Evolutionary conservation across 2,888 invertebrate species (phyloP), one percentile per base, ranked within the genome.

Genomic region (Himalopsyche tibetana): DNA sequence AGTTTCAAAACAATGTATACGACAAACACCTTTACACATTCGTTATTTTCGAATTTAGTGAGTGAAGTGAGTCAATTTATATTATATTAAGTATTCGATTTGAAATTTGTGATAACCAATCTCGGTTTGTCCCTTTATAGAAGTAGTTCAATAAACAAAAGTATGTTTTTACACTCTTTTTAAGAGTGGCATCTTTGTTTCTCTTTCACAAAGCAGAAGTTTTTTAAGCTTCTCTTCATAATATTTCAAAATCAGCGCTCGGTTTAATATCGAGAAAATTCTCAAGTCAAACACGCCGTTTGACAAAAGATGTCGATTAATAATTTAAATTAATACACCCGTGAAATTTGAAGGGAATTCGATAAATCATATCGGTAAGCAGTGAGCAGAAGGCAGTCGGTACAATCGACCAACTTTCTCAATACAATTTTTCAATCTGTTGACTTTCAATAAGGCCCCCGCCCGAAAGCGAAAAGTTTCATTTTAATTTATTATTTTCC

Each of bases 341-440:
- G 74, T 74, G 38, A 74, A 74, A 74, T 74, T 74, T 36, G 74
- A 74, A 36, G 74, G 74, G 36, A 74, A 74, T 74, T 74, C 74
- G 74, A 74, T 74, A 74, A 74, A 74, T 74, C 74, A 74, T 74
- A 74, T 36, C 74, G 74, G 74, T 36, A 38, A 36, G 63, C 36
- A 36, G 74, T 74, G 38, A 36, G 36, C 36, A 36, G 36, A 28
- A 63, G 63, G 63, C 63, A 74, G 74, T 74, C 74, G 36, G 38
- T 36, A 74, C 36, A 74, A 74, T 74, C 74, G 36, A 15, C 74
- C 36, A 74, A 74, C 36, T 74, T 74, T 74, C 74, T 36, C 74
- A 74, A 74, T 74, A 74, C 74, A 74, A 74, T 74, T 74, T 74
- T 74, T 74, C 74, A 74, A 74, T 74, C 74, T 74, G 74, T 74